phyloP scores from a whole-genome alignment of 1,140 invertebrate species.

The Sitobion miscanthi region DNA sequence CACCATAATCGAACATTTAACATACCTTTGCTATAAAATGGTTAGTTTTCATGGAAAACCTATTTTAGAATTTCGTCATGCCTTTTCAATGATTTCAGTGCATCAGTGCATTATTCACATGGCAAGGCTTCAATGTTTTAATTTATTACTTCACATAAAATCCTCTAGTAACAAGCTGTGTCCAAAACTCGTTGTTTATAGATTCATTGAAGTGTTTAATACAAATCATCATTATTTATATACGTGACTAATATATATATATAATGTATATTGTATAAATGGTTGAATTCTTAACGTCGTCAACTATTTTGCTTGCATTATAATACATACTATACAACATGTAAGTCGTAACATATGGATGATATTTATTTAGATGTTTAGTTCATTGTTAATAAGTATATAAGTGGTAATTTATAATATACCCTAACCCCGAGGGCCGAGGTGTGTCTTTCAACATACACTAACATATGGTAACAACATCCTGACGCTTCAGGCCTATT shows the following conservation, averaged over 20 bases:
- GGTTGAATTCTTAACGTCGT: neutral
- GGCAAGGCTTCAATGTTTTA: neutral
- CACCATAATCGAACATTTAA: neutral
- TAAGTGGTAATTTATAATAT: slow-evolving; percentile 35
- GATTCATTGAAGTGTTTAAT: slow-evolving; percentile 6
- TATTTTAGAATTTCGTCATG: neutral
- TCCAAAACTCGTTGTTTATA: neutral
- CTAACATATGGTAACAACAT: slow-evolving; percentile 22
- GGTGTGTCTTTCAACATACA: slow-evolving; percentile 6
- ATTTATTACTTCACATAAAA: neutral
- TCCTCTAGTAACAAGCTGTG: neutral
- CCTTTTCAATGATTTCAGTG: neutral
- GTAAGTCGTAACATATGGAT: slow-evolving; percentile 37
- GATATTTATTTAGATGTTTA: slow-evolving; percentile 40
- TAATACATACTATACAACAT: neutral
- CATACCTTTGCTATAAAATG: neutral
- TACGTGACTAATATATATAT: neutral
- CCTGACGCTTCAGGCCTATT: neutral
- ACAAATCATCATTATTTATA: slow-evolving; percentile 12
- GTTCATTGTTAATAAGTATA: slow-evolving; percentile 25
- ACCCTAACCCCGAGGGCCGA: neutral
- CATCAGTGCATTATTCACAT: neutral
- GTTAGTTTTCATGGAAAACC: neutral
- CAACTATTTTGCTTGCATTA: neutral
- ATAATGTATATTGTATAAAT: neutral